A percentile compares a stretch with the other conserved stretches of the same genome.
Conservation (phyloP, 2,797 vertebrate species). For the Thripadectes ignobilis region DNA sequence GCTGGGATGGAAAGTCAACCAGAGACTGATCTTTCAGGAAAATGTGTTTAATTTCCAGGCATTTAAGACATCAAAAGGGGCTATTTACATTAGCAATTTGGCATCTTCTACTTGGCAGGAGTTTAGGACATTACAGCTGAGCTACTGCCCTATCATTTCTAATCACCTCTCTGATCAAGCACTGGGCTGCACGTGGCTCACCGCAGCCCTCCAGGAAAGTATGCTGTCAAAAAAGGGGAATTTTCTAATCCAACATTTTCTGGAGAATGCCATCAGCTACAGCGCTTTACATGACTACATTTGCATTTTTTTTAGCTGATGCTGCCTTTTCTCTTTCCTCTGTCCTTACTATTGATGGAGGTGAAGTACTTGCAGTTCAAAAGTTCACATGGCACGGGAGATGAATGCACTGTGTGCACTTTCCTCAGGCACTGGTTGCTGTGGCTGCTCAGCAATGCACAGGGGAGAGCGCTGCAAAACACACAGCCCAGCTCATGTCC, state of each 20-base stretch:
- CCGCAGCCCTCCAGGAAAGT: not conserved
- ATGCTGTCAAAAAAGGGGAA: not conserved
- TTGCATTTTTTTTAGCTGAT: not conserved
- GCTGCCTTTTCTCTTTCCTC: not conserved
- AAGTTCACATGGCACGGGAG: not conserved
- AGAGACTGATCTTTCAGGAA: not conserved
- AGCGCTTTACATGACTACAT: not conserved
- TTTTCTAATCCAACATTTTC: not conserved
- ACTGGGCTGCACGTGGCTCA: not conserved
- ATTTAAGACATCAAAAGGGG: not conserved
- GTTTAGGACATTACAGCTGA: not conserved
- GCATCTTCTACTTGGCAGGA: not conserved
- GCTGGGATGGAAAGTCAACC: not conserved
- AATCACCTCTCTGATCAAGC: not conserved
- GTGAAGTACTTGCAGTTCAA: not conserved
- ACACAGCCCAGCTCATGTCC: rapidly evolving
- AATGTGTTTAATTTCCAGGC: not conserved
- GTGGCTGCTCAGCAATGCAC: not conserved
- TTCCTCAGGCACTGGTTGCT: not conserved
- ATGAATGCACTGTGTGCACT: not conserved
- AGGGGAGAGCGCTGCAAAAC: not conserved
- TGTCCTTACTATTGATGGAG: not conserved
- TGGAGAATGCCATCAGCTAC: not conserved
- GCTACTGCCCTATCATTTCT: not conserved
- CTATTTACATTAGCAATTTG: not conserved